Conservation (phyloP, 2,888 invertebrate species). For the Epicampocera succincta region DNA sequence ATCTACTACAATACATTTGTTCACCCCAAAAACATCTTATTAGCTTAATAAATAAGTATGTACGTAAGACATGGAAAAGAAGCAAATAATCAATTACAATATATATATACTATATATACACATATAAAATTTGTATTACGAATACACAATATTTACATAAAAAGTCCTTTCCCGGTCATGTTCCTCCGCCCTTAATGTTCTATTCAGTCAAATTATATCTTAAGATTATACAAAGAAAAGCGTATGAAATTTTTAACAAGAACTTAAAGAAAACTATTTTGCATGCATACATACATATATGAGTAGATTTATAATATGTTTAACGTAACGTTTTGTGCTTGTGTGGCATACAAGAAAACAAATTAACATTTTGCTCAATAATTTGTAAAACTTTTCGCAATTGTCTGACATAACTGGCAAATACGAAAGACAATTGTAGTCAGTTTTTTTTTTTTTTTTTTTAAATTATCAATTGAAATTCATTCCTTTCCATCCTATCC, state of each 20-base stretch:
- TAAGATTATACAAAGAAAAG: conserved; percentile 15
- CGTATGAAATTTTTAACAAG: conserved; percentile 35
- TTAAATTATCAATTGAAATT: not conserved
- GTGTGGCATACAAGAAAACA: not conserved
- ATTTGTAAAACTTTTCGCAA: not conserved
- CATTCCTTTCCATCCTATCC: conserved; percentile 32
- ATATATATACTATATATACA: conserved; percentile 9
- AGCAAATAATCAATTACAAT: not conserved
- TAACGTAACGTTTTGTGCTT: conserved; percentile 8
- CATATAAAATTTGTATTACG: conserved; percentile 29
- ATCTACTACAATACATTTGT: conserved; percentile 21
- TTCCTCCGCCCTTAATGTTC: conserved; percentile 11
- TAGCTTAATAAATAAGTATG: conserved; percentile 24
- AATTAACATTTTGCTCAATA: not conserved
- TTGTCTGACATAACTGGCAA: not conserved
- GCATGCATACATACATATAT: too few species aligned
- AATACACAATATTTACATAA: conserved; percentile 28
- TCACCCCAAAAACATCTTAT: conserved; percentile 24
- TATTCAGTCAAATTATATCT: conserved; percentile 27
- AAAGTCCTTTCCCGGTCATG: conserved; percentile 1
- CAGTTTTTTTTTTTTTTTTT: not conserved
- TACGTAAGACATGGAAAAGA: conserved; percentile 21
- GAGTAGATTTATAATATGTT: too few species aligned
- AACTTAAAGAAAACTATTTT: conserved; percentile 29
- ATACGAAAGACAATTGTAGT: not conserved